These are phyloP conservation scores for Agapornis roseicollis DNA, from an alignment of 2,113 vertebrate species.

Conservation along the genomic window DNA sequence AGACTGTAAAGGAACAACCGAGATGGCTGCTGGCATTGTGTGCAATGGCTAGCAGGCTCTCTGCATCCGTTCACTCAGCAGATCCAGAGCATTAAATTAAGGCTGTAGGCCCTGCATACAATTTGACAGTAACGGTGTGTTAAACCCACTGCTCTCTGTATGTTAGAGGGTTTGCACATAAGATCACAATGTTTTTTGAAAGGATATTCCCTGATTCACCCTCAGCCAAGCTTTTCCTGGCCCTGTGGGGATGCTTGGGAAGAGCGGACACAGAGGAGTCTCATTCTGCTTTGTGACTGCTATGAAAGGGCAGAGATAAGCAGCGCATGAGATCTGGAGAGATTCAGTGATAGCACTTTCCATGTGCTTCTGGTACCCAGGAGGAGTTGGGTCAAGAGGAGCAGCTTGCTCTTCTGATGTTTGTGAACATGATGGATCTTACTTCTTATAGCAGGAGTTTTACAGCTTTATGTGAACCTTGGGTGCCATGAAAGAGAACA, in stretches of 20 bases:
- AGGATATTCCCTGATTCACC: neutral
- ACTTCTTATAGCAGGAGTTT: neutral
- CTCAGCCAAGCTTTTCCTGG: neutral
- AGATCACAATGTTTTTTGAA: neutral
- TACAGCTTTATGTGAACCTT: neutral
- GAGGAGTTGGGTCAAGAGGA: neutral
- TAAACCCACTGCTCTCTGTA: neutral
- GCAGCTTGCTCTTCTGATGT: neutral
- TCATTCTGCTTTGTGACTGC: accelerated
- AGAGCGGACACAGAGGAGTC: neutral
- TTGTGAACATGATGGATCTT: neutral
- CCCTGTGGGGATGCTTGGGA: neutral
- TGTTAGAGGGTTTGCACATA: accelerated
- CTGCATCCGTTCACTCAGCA: neutral
- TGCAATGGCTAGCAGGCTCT: neutral
- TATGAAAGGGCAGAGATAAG: neutral
- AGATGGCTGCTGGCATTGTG: neutral
- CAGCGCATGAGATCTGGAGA: neutral
- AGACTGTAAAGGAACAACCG: neutral
- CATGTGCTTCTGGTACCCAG: neutral
- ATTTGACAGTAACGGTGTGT: neutral
- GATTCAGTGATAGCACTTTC: neutral
- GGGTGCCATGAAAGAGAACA: neutral
- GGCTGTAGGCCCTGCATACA: neutral
- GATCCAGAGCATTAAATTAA: neutral